Percentiles rank a stretch among this genome's conserved stretches.
Conservation (phyloP, 92 coral and sea anemone genomes). For the Zoanthus solanderi region DNA sequence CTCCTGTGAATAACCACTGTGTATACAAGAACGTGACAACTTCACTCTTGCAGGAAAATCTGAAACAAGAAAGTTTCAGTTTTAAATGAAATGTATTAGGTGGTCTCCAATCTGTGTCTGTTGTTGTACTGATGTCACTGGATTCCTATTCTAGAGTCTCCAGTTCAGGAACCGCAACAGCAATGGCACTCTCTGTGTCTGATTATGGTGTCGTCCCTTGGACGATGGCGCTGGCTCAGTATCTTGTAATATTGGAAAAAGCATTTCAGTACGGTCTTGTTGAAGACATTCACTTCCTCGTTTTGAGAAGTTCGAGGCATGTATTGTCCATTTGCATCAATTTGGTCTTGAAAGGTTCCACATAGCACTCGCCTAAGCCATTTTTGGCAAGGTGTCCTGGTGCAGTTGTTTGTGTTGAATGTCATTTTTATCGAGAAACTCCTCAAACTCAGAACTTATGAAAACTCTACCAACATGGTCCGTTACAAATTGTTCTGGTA, state of each 20-base stretch:
- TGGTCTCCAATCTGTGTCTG: too few relatives aligned
- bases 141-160: neutral
- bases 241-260: too few relatives aligned
- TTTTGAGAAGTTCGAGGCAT: neutral
- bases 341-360: neutral
- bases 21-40: too few relatives aligned
- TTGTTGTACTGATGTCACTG: too few relatives aligned
- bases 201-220: too few relatives aligned
- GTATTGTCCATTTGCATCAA: slow-evolving; percentile 23
- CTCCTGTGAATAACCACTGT: too few relatives aligned
- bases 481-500: slow-evolving; percentile 59
- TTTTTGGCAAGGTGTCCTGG: neutral
- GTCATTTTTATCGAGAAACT: slow-evolving; percentile 9
- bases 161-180: neutral
- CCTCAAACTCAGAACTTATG: slow-evolving; percentile 53
- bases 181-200: neutral
- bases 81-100: too few relatives aligned
- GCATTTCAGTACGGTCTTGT: too few relatives aligned
- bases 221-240: too few relatives aligned
- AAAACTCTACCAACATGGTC: slow-evolving; percentile 56
- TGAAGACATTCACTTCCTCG: neutral
- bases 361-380: neutral
- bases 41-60: too few relatives aligned
- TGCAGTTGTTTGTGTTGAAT: neutral
- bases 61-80: too few relatives aligned